These are phyloP conservation scores for Thysanoteuthis rhombus DNA, from an alignment of 2,888 invertebrate species.

Conservation along the genomic window DNA sequence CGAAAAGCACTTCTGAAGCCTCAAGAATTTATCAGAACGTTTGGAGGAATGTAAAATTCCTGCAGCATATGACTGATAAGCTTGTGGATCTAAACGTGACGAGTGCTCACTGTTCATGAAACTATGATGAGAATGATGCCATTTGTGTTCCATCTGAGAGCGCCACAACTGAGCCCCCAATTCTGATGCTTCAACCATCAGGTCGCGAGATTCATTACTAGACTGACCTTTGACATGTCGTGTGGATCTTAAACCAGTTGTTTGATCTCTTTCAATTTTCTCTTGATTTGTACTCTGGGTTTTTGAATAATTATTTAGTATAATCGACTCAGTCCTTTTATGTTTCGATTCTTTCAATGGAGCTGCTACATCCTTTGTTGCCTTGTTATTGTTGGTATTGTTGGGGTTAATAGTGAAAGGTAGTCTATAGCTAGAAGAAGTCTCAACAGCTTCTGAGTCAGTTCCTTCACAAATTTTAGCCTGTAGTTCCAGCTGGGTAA, in stretches of 20 bases:
- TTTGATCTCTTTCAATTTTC: background rate
- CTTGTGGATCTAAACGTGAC: slow-evolving; percentile 57
- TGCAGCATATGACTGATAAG: slow-evolving; percentile 65
- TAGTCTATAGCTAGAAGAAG: background rate
- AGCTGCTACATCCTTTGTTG: background rate
- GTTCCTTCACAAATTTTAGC: background rate
- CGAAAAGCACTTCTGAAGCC: slow-evolving; percentile 85
- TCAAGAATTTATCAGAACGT: slow-evolving; percentile 83
- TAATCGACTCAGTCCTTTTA: background rate
- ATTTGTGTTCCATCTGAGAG: no score
- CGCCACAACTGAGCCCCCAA: background rate
- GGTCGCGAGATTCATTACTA: background rate
- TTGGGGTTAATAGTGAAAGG: slow-evolving; percentile 42
- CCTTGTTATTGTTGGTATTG: background rate
- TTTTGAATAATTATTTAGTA: background rate
- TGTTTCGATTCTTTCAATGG: background rate
- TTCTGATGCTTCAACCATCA: background rate
- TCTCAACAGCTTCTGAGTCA: slow-evolving; percentile 35
- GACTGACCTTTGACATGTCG: background rate
- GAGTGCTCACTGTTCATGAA: slow-evolving; percentile 59
- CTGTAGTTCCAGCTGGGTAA: slow-evolving; percentile 39
- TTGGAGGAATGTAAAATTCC: slow-evolving; percentile 74
- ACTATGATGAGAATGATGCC: slow-evolving; percentile 34
- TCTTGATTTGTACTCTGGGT: background rate
- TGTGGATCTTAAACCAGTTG: background rate